phyloP scores from a whole-genome alignment of 2,888 invertebrate genomes.

The Erebia aethiops region DNA sequence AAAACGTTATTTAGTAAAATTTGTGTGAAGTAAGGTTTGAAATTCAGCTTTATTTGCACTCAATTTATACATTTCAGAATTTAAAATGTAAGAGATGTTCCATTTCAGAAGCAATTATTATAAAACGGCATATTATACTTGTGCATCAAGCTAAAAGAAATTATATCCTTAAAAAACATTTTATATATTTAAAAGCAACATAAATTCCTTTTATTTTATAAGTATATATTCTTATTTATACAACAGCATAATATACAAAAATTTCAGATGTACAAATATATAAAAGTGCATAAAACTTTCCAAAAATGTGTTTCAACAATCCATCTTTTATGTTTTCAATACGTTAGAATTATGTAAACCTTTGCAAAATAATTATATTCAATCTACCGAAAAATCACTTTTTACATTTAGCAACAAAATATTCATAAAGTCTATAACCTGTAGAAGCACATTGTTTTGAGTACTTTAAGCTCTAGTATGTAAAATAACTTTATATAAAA shows the following conservation, averaged over 20 bases:
- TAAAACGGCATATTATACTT: not conserved
- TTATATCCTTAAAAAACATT: not conserved
- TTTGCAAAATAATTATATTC: slow-evolving; percentile 50
- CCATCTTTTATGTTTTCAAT: slow-evolving; percentile 36
- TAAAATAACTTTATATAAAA: not conserved
- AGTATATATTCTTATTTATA: slow-evolving; percentile 48
- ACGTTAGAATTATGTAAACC: slow-evolving; percentile 40
- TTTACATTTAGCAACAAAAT: slow-evolving; percentile 44
- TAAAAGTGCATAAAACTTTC: slow-evolving; percentile 81
- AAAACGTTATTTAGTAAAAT: no score
- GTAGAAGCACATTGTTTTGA: not conserved
- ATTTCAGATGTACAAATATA: slow-evolving; percentile 75
- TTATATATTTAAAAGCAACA: slow-evolving; percentile 26
- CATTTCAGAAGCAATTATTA: not conserved
- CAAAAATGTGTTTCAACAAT: slow-evolving; percentile 75
- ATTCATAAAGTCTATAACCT: not conserved
- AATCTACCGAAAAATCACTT: slow-evolving; percentile 33
- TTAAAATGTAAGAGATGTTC: not conserved
- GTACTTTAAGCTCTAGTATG: not conserved
- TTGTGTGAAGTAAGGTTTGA: no score
- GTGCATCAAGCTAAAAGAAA: slow-evolving; percentile 5
- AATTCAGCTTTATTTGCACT: not conserved
- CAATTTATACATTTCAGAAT: not conserved
- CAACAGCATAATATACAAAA: slow-evolving; percentile 72
- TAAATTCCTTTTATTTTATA: slow-evolving; percentile 38